Conservation (phyloP, 2,797 vertebrate species). For the Netta rufina region DNA sequence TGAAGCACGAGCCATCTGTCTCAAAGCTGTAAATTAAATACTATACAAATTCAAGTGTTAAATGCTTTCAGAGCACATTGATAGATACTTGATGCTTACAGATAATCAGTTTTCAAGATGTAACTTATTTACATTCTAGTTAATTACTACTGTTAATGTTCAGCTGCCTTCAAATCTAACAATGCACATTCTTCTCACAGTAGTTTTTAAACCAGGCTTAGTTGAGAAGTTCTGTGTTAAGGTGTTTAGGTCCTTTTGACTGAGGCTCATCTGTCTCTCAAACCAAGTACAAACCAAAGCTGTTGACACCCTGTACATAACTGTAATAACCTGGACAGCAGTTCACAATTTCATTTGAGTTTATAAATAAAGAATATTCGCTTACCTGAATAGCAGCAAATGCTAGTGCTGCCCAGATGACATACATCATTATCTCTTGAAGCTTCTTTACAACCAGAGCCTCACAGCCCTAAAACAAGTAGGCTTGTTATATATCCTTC, state of each 20-base stretch:
- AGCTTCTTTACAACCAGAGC: conserved; percentile 93
- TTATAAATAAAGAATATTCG: not conserved
- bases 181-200: not conserved
- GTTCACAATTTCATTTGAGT: not conserved
- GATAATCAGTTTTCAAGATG: not conserved
- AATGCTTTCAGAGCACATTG: not conserved
- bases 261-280: not conserved
- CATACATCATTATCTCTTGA: conserved; percentile 98
- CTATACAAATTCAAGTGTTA: not conserved
- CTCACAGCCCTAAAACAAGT: conserved; percentile 89
- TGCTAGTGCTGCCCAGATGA: conserved; percentile 92
- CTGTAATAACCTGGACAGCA: not conserved
- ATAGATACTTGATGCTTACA: not conserved
- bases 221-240: not conserved
- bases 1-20: not conserved
- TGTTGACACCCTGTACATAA: not conserved
- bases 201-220: not conserved
- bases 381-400: conserved; percentile 95
- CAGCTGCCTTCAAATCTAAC: not conserved
- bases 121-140: not conserved
- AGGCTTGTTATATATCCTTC: not conserved
- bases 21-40: not conserved
- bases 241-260: not conserved
- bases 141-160: not conserved
- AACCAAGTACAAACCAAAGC: not conserved